A percentile compares a stretch with the other conserved stretches of the same genome.
Conservation (phyloP, 2,797 vertebrate genomes). For the Fistularia commersonii region DNA sequence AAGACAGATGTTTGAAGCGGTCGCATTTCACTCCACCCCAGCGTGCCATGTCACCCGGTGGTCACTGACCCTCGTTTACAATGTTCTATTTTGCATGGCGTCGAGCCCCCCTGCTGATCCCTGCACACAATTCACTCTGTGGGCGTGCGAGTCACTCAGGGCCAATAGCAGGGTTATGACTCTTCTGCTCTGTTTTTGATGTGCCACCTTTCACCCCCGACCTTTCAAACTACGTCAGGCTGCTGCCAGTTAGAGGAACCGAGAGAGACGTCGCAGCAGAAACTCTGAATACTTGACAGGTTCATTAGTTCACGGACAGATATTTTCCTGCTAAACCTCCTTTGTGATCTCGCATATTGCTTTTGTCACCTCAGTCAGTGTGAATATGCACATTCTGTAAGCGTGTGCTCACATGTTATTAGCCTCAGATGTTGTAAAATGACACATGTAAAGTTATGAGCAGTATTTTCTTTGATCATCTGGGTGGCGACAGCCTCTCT, state of each 20-base stretch:
- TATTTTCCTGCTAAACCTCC: slow-evolving; percentile 14
- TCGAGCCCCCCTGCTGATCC: slow-evolving; percentile 45
- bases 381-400: slow-evolving; percentile 18
- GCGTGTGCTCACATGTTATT: slow-evolving; percentile 38
- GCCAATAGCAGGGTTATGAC: slow-evolving; percentile 49
- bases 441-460: slow-evolving; percentile 34
- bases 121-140: slow-evolving; percentile 48
- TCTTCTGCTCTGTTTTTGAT: slow-evolving; percentile 64
- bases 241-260: slow-evolving; percentile 45
- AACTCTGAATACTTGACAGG: slow-evolving; percentile 21
- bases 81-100: slow-evolving; percentile 35
- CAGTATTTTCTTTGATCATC: slow-evolving; percentile 59
- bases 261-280: slow-evolving; percentile 60
- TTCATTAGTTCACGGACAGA: slow-evolving; percentile 9
- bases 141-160: slow-evolving; percentile 38
- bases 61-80: slow-evolving; percentile 55
- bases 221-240: slow-evolving; percentile 42
- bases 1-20: slow-evolving; percentile 57
- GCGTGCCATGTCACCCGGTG: slow-evolving; percentile 52
- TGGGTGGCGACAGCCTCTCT: slow-evolving; percentile 49
- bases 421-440: slow-evolving; percentile 62
- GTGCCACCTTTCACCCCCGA: slow-evolving; percentile 66
- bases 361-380: slow-evolving; percentile 22
- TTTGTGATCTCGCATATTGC: slow-evolving; percentile 27
- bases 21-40: slow-evolving; percentile 58